A percentile compares a stretch with the other conserved stretches of the same genome.
Evolutionary conservation across 2,113 vertebrate genomes (phyloP).

Genomic region (Nibea albiflora): DNA sequence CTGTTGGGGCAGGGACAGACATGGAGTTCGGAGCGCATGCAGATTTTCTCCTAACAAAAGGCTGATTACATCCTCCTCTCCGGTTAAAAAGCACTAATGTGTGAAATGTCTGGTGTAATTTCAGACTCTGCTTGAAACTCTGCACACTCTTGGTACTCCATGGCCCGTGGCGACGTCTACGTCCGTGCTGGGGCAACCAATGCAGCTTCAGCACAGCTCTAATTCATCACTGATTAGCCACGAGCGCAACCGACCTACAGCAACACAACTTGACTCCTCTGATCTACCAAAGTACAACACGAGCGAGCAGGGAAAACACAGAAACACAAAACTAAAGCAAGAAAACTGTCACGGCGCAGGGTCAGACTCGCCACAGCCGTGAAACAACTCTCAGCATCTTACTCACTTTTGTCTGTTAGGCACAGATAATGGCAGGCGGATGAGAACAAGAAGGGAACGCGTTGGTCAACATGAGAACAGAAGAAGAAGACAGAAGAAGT

Average conservation of each 20-base stretch:
- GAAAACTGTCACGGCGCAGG: neutral
- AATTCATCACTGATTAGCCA: neutral
- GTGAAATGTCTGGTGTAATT: neutral
- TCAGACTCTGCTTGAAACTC: slow-evolving; percentile 1
- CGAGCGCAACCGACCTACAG: neutral
- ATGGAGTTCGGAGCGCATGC: slow-evolving; percentile 33
- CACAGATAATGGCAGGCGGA: slow-evolving; percentile 20
- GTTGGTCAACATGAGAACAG: slow-evolving; percentile 15
- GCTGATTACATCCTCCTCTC: slow-evolving; percentile 25
- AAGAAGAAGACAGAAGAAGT: neutral
- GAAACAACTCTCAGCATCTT: slow-evolving; percentile 21
- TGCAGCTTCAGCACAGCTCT: neutral
- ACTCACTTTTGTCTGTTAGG: slow-evolving; percentile 78
- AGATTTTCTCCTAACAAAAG: slow-evolving; percentile 38
- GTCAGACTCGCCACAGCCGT: slow-evolving; percentile 6
- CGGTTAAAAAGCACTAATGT: neutral
- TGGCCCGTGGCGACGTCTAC: neutral
- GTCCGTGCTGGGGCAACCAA: neutral
- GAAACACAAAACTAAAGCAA: slow-evolving; percentile 37
- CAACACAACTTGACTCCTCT: neutral
- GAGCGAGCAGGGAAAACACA: slow-evolving; percentile 3
- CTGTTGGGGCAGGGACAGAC: slow-evolving; percentile 13
- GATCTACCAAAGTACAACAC: slow-evolving; percentile 13
- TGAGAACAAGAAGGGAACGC: slow-evolving; percentile 7
- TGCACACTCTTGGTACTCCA: slow-evolving; percentile 20